Evolutionary conservation across 2,888 invertebrate species (phyloP), one percentile per base, ranked within the genome.

Genomic region (Augochlorella aurata): DNA sequence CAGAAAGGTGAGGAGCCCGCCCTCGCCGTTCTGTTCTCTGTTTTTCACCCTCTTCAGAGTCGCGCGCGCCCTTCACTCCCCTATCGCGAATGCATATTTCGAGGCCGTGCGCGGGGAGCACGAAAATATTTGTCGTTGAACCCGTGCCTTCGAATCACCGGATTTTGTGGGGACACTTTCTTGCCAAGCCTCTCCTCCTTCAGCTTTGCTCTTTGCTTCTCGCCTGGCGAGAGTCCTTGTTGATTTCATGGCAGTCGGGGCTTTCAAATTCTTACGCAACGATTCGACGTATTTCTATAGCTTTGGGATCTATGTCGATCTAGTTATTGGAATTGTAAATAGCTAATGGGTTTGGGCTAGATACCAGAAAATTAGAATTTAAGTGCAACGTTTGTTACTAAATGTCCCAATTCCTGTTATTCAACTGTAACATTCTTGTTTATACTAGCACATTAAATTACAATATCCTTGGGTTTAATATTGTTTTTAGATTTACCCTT

Each of bases 1-100:
- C 50, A 74, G 81, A 49, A 74, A 83, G 63, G 65, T 71, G 83
- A 83, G 77, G 72, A 68, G 77, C 47, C 38, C 12, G 67, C 10
- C 29, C 16, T 29, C 54, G n/a, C 24, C 79, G 66, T 47, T 50
- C 21, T 7, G 38, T 16, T 67, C 66, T 81, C 71, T 69, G 69
- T 71, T 63, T 71, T 50, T 66, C 69, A 72, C 58, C 73, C 75
- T 54, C 58, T 63, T 61, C 29, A 10, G 65, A 58, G 47, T 50
- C 58, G 72, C 63, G 45, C 29, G 67, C 47, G 67, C 47, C 74
- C 52, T 16, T 54, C 54, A 18, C 49, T 21, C 44, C 3, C 0
- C 29, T 1, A 29, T 18, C 18, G 21, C 21, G 18, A 52, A 71
- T n/a, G 54, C 50, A 63, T 50, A 67, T 52, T 61, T 76, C 68